Conservation (phyloP, 2,888 invertebrate species). For the Choreutis nemorana region DNA sequence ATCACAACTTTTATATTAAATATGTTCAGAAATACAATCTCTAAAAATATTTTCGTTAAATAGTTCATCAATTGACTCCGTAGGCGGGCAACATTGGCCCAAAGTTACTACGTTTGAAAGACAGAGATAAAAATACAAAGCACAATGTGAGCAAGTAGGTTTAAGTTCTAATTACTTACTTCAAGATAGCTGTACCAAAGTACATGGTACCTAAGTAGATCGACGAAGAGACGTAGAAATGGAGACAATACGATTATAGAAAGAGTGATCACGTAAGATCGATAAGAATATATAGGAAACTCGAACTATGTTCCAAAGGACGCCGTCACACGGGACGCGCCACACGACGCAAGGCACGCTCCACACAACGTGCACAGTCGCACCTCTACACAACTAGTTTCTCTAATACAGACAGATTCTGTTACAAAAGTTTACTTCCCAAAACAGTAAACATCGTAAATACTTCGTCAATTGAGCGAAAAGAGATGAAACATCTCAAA, state of each 20-base stretch:
- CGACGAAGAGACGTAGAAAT: constrained; percentile 11
- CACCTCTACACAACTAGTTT: no score
- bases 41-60: constrained; percentile 51
- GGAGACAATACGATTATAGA: no score
- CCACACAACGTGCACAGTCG: no score
- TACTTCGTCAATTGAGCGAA: no score
- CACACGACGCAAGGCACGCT: no score
- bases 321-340: no score
- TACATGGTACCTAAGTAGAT: constrained; percentile 5
- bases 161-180: constrained; percentile 31
- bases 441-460: no score
- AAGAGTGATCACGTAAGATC: constrained; percentile 15
- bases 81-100: constrained; percentile 29
- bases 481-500: no score
- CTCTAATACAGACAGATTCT: no score
- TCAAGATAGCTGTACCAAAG: constrained; percentile 19
- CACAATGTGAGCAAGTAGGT: constrained; percentile 51
- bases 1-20: constrained; percentile 49
- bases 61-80: constrained; percentile 53
- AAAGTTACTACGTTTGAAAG: constrained; percentile 17
- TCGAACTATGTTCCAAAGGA: no score
- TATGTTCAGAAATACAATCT: constrained; percentile 43
- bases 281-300: no score
- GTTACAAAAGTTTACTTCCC: no score
- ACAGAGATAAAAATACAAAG: constrained; percentile 50